These are phyloP conservation scores for Gryllus bimaculatus DNA, from an alignment of 1,140 invertebrate species.

Conservation along the genomic window DNA sequence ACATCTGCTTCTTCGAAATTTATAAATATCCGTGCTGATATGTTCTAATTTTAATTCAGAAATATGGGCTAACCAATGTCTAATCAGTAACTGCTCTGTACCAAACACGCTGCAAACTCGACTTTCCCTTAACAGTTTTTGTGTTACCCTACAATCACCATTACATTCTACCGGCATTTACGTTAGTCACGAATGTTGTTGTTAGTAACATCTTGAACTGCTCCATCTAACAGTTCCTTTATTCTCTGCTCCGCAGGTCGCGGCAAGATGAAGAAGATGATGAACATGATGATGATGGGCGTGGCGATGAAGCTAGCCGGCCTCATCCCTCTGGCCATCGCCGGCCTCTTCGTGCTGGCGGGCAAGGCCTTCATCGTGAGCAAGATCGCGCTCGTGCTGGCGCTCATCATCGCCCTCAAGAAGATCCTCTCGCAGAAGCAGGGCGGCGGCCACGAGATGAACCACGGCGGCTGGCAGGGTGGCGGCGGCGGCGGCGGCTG, in stretches of 20 bases:
- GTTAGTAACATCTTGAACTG: too few species aligned
- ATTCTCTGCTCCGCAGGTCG: slow-evolving; percentile 39
- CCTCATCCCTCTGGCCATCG: slow-evolving; percentile 60
- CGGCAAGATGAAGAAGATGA: slow-evolving; percentile 73
- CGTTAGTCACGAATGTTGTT: too few species aligned
- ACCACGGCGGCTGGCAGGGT: slow-evolving; percentile 27
- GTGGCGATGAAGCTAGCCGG: slow-evolving; percentile 64
- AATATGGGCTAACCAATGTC: too few species aligned
- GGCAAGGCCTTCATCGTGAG: slow-evolving; percentile 69
- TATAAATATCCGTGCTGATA: too few species aligned
- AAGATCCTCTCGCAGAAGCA: slow-evolving; percentile 59
- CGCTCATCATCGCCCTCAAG: slow-evolving; percentile 69
- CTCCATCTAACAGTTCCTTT: too few species aligned
- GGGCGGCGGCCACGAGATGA: background rate
- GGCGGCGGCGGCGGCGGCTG: slow-evolving; percentile 36
- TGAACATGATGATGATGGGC: slow-evolving; percentile 73
- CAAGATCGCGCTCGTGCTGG: slow-evolving; percentile 63
- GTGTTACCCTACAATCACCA: too few species aligned
- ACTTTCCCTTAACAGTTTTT: too few species aligned
- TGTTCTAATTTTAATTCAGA: too few species aligned
- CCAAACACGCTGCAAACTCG: too few species aligned
- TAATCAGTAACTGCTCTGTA: too few species aligned
- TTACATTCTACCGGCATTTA: too few species aligned
- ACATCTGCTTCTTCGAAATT: too few species aligned
- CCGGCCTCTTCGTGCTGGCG: slow-evolving; percentile 59